Conservation (phyloP, 2,797 vertebrate genomes). For the Etheostoma nigrum region DNA sequence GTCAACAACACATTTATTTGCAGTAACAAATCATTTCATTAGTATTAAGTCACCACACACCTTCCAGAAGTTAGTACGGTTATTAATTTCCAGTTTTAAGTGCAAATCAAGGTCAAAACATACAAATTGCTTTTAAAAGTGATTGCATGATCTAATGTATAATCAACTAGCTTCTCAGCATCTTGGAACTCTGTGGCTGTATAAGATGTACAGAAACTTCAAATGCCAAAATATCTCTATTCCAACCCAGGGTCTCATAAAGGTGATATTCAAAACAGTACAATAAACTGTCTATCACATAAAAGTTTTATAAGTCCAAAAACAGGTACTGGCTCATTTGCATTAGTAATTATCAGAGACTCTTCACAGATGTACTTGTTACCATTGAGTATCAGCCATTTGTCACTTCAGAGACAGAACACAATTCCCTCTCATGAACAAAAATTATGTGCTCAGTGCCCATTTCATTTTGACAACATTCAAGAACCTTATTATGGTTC, state of each 20-base stretch:
- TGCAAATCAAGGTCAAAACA: slow-evolving; percentile 11
- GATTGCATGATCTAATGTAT: slow-evolving; percentile 14
- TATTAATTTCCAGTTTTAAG: slow-evolving; percentile 14
- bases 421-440: background rate
- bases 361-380: slow-evolving; percentile 29
- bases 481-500: too few species aligned
- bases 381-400: slow-evolving; percentile 34
- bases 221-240: slow-evolving; percentile 31
- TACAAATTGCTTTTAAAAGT: slow-evolving; percentile 16
- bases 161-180: slow-evolving; percentile 27
- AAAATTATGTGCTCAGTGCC: background rate
- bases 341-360: slow-evolving; percentile 33
- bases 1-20: too few species aligned
- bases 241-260: slow-evolving; percentile 23
- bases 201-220: slow-evolving; percentile 40
- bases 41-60: too few species aligned
- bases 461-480: too few species aligned
- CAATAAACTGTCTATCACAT: slow-evolving; percentile 21
- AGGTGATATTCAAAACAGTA: slow-evolving; percentile 42
- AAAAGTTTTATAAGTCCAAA: slow-evolving; percentile 52
- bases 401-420: slow-evolving; percentile 12
- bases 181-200: slow-evolving; percentile 25
- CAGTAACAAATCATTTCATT: too few species aligned
- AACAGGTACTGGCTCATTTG: slow-evolving; percentile 15
- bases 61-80: too few species aligned